Percentiles rank a stretch among this genome's conserved stretches.
These are phyloP conservation scores for Epirrhoe alternata DNA, from an alignment of 2,888 invertebrate genomes.

Conservation along the genomic window DNA sequence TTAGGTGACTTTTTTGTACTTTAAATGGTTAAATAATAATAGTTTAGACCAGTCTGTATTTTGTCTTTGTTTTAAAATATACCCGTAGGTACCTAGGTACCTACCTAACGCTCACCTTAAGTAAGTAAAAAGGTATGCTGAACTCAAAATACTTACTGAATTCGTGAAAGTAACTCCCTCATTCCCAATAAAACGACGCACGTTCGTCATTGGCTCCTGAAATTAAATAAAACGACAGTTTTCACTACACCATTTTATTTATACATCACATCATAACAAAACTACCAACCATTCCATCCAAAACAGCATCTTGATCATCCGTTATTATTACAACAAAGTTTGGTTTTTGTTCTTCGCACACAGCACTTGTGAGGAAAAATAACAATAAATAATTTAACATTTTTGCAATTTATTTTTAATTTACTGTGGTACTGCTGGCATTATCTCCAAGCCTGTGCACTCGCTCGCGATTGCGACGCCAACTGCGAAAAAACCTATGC, in stretches of 20 bases:
- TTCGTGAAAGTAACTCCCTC: constrained; percentile 89
- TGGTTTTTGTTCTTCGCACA: constrained; percentile 69
- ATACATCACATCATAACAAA: constrained; percentile 29
- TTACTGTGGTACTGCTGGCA: constrained; percentile 86
- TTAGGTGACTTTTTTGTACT: too few relatives aligned
- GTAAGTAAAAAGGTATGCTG: neutral
- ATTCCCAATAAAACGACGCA: constrained; percentile 85
- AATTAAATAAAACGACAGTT: constrained; percentile 60
- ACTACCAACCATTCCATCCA: constrained; percentile 90
- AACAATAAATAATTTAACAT: constrained; percentile 75
- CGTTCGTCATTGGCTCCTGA: constrained; percentile 88
- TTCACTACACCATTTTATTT: constrained; percentile 67
- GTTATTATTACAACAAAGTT: constrained; percentile 93
- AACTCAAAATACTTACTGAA: constrained; percentile 85
- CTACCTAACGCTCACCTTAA: neutral
- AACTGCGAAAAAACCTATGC: constrained; percentile 90
- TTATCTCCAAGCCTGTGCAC: constrained; percentile 90
- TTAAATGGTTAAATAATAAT: too few relatives aligned
- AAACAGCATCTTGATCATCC: constrained; percentile 93
- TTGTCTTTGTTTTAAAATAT: too few relatives aligned
- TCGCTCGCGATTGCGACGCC: constrained; percentile 92
- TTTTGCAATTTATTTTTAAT: constrained; percentile 52
- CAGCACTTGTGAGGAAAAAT: constrained; percentile 53
- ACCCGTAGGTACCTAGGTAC: neutral
- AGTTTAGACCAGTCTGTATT: too few relatives aligned